Percentiles rank a stretch among this genome's conserved stretches.
These are phyloP conservation scores for Danio jaintianensis DNA, from an alignment of 2,797 vertebrate species.

Conservation along the genomic window DNA sequence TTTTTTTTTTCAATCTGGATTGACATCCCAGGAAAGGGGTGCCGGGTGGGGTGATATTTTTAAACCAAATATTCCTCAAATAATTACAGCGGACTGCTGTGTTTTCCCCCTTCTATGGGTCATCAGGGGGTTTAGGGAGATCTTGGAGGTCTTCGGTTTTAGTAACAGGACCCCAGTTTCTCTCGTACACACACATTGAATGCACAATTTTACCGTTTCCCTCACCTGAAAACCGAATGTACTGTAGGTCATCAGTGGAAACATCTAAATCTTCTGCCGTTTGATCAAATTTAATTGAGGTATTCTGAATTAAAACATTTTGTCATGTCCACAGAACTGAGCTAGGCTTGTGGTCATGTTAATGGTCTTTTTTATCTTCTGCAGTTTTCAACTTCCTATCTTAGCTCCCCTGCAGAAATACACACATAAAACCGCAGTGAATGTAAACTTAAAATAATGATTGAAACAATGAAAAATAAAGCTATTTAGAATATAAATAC, in stretches of 20 bases:
- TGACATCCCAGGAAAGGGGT: constrained; percentile 82
- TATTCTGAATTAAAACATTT: constrained; percentile 13
- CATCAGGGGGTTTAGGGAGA: constrained; percentile 27
- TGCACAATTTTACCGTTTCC: constrained; percentile 5
- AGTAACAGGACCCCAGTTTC: constrained; percentile 37
- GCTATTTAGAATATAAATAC: too few relatives aligned
- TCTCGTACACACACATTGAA: background rate
- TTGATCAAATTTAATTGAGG: background rate
- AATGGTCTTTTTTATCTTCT: constrained; percentile 43
- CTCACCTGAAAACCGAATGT: background rate
- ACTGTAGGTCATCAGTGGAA: constrained; percentile 17
- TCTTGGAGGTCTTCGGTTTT: constrained; percentile 28
- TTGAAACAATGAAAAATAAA: too few relatives aligned
- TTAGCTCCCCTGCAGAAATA: constrained; percentile 28
- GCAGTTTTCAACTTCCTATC: constrained; percentile 59
- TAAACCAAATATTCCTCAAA: constrained; percentile 79
- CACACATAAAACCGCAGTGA: background rate
- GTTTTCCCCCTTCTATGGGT: constrained; percentile 42
- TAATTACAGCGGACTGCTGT: constrained; percentile 46
- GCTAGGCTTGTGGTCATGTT: constrained; percentile 6
- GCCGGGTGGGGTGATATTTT: constrained; percentile 82
- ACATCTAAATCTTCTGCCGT: constrained; percentile 16
- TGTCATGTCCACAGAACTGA: background rate
- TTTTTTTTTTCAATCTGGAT: constrained; percentile 70
- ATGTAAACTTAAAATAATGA: too few relatives aligned